A percentile compares a stretch with the other conserved stretches of the same genome.
Conservation (phyloP, 2,113 vertebrate genomes). For the Blennius ocellaris region DNA sequence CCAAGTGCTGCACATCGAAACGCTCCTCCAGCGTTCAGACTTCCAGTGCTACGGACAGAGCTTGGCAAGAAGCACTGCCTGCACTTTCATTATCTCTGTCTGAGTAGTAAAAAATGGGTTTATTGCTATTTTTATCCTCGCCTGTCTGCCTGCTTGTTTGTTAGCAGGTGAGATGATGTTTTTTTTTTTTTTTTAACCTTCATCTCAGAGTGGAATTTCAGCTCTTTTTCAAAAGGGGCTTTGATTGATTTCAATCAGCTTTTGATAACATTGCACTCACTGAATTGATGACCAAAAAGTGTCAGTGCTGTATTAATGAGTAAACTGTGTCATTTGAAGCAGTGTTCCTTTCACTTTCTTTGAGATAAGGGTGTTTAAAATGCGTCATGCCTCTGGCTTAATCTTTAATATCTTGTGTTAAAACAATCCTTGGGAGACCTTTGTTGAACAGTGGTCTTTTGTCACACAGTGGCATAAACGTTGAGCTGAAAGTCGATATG, state of each 20-base stretch:
- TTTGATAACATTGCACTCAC: no score
- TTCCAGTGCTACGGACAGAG: constrained; percentile 31
- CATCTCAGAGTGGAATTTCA: not conserved
- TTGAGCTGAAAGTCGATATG: no score
- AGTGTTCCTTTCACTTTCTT: not conserved
- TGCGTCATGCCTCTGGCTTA: no score
- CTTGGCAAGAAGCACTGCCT: not conserved
- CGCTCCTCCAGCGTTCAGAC: constrained; percentile 16
- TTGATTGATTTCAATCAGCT: no score
- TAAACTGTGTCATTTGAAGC: not conserved
- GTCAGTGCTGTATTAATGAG: not conserved
- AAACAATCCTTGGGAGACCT: no score
- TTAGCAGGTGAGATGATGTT: not conserved
- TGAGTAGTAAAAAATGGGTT: not conserved
- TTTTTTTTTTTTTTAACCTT: not conserved
- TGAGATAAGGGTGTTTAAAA: not conserved
- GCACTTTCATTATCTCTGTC: constrained; percentile 31
- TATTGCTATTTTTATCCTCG: constrained; percentile 15
- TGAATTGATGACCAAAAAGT: no score
- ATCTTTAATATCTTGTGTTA: no score
- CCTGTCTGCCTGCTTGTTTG: not conserved
- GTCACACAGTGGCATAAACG: no score
- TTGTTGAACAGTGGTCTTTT: no score
- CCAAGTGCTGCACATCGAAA: constrained; percentile 20
- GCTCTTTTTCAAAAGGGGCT: not conserved